Conservation (phyloP, 2,113 vertebrate species). For the Equus quagga region DNA sequence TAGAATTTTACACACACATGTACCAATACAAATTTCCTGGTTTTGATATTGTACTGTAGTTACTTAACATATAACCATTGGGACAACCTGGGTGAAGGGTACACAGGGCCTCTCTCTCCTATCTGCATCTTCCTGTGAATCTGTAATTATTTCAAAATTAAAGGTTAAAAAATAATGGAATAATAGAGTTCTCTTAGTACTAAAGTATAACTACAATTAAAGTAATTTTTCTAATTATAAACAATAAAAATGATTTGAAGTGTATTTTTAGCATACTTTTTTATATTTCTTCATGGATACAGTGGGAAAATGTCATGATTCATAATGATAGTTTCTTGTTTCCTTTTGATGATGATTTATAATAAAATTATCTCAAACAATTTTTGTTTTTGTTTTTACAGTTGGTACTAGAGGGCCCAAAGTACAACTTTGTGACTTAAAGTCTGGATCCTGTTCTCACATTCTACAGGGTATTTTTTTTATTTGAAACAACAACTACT, state of each 20-base stretch:
- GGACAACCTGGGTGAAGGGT: not conserved
- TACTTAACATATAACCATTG: not conserved
- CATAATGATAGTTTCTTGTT: conserved; percentile 25
- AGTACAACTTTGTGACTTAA: conserved; percentile 98
- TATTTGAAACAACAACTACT: conserved; percentile 85
- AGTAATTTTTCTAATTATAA: conserved; percentile 56
- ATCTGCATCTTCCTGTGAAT: not conserved
- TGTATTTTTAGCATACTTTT: not conserved
- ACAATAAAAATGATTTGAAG: not conserved
- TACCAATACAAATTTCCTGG: conserved; percentile 1
- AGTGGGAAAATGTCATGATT: conserved; percentile 36
- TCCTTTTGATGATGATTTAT: conserved; percentile 55
- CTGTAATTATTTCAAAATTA: conserved; percentile 27
- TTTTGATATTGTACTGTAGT: not conserved
- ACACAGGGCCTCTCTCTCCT: not conserved
- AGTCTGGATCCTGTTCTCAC: conserved; percentile 96
- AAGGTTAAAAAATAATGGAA: not conserved
- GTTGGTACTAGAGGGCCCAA: conserved; percentile 97
- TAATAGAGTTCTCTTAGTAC: not conserved
- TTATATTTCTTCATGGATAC: not conserved
- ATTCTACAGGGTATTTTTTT: conserved; percentile 94
- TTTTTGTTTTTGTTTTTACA: conserved; percentile 87
- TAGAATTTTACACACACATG: not conserved
- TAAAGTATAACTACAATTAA: not conserved
- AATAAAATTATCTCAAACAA: conserved; percentile 43